Evolutionary conservation across 2,888 invertebrate species (phyloP), one percentile per base, ranked within the genome.

Genomic region (Acanthosepion pharaonis): DNA sequence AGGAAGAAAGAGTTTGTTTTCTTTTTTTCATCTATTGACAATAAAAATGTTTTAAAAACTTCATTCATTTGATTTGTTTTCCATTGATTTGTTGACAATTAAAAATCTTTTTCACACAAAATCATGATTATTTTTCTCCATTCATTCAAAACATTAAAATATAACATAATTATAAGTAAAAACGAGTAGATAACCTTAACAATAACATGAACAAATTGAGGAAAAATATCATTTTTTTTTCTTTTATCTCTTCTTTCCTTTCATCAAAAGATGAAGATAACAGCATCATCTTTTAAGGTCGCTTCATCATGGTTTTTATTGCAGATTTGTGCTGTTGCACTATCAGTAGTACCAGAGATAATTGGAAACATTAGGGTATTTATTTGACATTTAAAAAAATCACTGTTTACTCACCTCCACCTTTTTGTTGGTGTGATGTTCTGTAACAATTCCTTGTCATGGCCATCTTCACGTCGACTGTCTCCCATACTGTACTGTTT

Each of bases 381-480:
- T 59, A 59, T 59, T 59, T 59, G 20, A 59, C 20, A 92, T 92
- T 48, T 33, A 9, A 92, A 33, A 33, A 28, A 92, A 92, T 15
- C 25, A 20, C 5, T 92, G 33, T 92, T 49, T 28, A 53, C 93
- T 93, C n/a, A 93, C 93, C 93, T 93, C 94, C 94, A 94, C 55
- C 94, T 53, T 64, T 94, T 94, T 18, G 94, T 94, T 42, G 94
- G 94, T 55, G 94, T 94, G 8, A 94, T 55, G 59, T 94, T 94
- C 64, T 55, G 53, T 51, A 93, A 49, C 2, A 51, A 49, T 64
- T 55, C 59, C 64, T 64, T 64, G 25, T 94, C 94, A 64, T 48
- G 28, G 23, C 33, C 33, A 55, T 94, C 94, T 33, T 59, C 55
- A 49, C 53, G 93, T 49, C n/a, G 28, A 51, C n/a, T 93, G 28